A percentile compares a stretch with the other conserved stretches of the same genome.
These are phyloP conservation scores for Marasmarcha lunaedactyla DNA, from an alignment of 2,888 invertebrate species.

Conservation along the genomic window DNA sequence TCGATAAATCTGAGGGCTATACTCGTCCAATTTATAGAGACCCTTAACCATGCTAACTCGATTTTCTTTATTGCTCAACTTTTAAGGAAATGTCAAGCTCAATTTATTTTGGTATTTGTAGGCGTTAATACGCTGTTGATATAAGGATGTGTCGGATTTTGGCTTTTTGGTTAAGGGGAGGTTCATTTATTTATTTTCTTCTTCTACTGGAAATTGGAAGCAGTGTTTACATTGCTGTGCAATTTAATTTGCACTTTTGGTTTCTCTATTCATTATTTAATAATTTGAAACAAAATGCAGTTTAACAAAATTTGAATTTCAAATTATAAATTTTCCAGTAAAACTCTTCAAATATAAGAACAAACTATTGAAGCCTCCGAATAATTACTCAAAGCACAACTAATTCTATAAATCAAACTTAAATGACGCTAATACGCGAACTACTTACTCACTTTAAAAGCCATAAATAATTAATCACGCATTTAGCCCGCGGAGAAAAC, in stretches of 20 bases:
- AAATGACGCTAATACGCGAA: neutral
- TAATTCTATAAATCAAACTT: constrained; percentile 3
- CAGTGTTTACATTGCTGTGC: neutral
- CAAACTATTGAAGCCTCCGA: too few relatives aligned
- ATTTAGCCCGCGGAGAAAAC: constrained; percentile 5
- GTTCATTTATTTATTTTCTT: constrained; percentile 36
- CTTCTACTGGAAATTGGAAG: neutral
- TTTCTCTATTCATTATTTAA: too few relatives aligned
- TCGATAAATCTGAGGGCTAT: constrained; percentile 61
- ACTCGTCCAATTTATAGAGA: constrained; percentile 32
- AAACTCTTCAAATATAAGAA: too few relatives aligned
- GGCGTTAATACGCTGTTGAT: constrained; percentile 60
- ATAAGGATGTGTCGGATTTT: constrained; percentile 60
- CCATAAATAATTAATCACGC: constrained; percentile 24
- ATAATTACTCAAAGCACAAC: neutral
- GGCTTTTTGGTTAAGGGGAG: constrained; percentile 54
- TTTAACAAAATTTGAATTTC: too few relatives aligned
- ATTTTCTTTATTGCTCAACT: neutral
- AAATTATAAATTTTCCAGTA: too few relatives aligned
- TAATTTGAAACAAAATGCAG: too few relatives aligned
- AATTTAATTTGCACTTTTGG: too few relatives aligned
- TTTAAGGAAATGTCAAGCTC: constrained; percentile 17
- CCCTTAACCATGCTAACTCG: constrained; percentile 14
- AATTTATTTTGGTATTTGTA: constrained; percentile 26
- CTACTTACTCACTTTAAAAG: constrained; percentile 11